A percentile compares a stretch with the other conserved stretches of the same genome.
Evolutionary conservation across 2,113 vertebrate genomes (phyloP).

Genomic region (Sturnira hondurensis): DNA sequence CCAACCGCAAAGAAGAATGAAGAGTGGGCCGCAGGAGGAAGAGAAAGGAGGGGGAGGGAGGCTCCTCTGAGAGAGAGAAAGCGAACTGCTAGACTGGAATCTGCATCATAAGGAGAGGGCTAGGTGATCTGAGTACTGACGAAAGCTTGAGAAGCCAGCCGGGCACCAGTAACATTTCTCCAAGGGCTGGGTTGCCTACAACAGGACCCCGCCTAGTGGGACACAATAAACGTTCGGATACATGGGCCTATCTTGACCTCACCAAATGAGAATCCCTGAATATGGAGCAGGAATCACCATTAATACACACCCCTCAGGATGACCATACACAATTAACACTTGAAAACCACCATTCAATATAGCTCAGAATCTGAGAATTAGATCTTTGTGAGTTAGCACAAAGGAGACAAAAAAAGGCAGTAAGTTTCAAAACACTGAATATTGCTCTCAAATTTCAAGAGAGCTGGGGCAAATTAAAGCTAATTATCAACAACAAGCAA

Average conservation of each 20-base stretch:
- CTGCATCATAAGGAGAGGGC: neutral
- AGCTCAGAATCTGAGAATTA: neutral
- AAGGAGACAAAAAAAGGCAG: neutral
- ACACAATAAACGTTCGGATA: neutral
- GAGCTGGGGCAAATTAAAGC: neutral
- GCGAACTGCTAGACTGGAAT: neutral
- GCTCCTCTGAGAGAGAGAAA: neutral
- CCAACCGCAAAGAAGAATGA: neutral
- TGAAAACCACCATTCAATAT: neutral
- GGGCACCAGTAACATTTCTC: neutral
- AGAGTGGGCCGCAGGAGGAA: neutral
- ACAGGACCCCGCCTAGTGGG: neutral
- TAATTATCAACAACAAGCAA: slow-evolving; percentile 54
- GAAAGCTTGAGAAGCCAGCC: neutral
- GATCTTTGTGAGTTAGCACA: neutral
- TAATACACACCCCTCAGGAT: neutral
- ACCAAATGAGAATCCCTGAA: neutral
- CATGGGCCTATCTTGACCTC: neutral
- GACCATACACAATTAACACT: neutral
- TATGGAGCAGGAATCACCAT: neutral
- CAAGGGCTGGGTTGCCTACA: neutral
- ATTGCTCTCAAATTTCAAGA: slow-evolving; percentile 33
- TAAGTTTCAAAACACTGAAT: slow-evolving; percentile 4
- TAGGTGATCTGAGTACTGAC: neutral
- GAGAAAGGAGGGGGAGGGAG: neutral